phyloP scores from a whole-genome alignment of 2,888 invertebrate species.

The Microplitis deprimator region DNA sequence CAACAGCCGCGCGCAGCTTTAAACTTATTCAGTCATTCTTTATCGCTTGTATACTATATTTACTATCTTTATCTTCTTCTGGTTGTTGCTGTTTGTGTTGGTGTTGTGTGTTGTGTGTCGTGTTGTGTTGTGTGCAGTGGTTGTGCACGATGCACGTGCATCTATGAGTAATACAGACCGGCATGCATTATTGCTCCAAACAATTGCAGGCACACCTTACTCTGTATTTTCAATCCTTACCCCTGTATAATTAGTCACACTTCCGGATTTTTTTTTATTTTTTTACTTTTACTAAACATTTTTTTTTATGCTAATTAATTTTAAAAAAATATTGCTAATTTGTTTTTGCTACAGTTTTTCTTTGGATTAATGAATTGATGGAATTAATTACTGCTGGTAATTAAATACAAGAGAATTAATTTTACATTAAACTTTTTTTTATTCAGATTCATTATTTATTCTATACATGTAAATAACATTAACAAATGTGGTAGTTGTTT shows the following conservation, averaged over 20 bases:
- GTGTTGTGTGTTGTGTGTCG: background rate
- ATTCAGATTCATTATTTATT: background rate
- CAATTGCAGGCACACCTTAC: slow-evolving; percentile 26
- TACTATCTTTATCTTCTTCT: background rate
- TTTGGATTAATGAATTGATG: background rate
- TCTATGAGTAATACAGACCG: slow-evolving; percentile 28
- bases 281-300: background rate
- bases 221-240: slow-evolving; percentile 2
- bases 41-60: slow-evolving; percentile 37
- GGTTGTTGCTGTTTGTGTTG: background rate
- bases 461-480: background rate
- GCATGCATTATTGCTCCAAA: slow-evolving; percentile 30
- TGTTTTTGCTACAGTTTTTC: background rate
- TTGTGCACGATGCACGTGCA: slow-evolving; percentile 37
- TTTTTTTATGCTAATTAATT: background rate
- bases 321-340: background rate
- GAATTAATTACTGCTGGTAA: background rate
- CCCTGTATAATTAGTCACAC: slow-evolving; percentile 6
- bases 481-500: background rate
- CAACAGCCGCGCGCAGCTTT: slow-evolving; percentile 50
- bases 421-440: background rate
- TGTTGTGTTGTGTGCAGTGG: slow-evolving; percentile 21
- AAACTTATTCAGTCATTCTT: slow-evolving; percentile 40
- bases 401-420: background rate
- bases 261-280: background rate